phyloP scores from a whole-genome alignment of 2,797 vertebrate species.

The Geotrypetes seraphini region DNA sequence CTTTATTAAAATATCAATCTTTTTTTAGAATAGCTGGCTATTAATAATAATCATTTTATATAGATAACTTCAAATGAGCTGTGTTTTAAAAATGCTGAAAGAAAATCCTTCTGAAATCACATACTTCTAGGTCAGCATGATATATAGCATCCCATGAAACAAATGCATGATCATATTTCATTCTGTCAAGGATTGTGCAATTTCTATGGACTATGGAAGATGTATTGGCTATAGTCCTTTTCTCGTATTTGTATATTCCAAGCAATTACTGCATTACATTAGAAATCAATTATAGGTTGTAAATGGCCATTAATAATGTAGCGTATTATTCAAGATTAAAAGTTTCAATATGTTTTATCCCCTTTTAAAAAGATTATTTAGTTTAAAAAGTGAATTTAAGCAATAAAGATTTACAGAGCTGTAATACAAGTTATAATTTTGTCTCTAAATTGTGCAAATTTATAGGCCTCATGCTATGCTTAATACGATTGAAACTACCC shows the following conservation, averaged over 20 bases:
- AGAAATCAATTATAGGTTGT: not conserved
- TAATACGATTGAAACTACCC: too few relatives aligned
- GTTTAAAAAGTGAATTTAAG: not conserved
- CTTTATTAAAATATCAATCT: too few relatives aligned
- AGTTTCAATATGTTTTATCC: not conserved
- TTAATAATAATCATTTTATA: not conserved
- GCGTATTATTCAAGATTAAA: not conserved
- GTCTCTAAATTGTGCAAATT: too few relatives aligned
- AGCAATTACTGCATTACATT: not conserved
- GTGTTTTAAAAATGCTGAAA: not conserved
- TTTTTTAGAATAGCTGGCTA: not conserved
- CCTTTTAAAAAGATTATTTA: not conserved
- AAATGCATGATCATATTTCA: conserved; percentile 1
- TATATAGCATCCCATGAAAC: not conserved
- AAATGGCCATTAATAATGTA: not conserved
- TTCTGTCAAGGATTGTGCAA: not conserved
- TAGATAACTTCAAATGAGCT: not conserved
- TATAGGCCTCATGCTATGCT: too few relatives aligned
- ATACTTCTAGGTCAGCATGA: conserved; percentile 2
- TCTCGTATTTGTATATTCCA: not conserved
- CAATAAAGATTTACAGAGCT: too few relatives aligned
- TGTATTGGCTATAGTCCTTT: not conserved
- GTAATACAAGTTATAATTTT: too few relatives aligned
- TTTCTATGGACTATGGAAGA: not conserved
- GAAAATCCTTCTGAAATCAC: not conserved